Evolutionary conservation across 2,113 vertebrate species (phyloP), one percentile per base, ranked within the genome.

Genomic region (Oxygymnocypris stewartii): DNA sequence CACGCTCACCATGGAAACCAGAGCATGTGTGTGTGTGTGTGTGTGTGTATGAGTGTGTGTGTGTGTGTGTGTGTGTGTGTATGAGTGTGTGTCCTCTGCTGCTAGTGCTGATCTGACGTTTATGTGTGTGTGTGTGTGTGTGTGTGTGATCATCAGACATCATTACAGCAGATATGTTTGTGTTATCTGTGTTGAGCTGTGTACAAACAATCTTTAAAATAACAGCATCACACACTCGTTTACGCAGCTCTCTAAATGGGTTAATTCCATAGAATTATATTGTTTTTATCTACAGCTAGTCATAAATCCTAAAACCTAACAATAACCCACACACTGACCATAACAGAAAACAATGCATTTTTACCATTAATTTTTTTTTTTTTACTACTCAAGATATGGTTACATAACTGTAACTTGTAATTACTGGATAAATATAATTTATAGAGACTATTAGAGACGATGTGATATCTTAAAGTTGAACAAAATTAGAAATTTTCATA

Each of bases 1-100:
- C 90, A 76, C 79, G 87, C 93, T 95, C 93, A 90, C 94, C 93
- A 92, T 89, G 92, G 92, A 92, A 95, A 95, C 94, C 90, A 14
- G 87, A 25, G 47, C 18, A 23, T 51, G 37, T n/a, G 59, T 20
- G 67, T 4, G 79, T 35, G 75, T 63, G 79, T 73, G 77, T 80
- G 63, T 31, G 81, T 18, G 28, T 31, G 28, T 31, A 2, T 31
- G 28, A 1, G 59, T 18, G 47, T 31, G 28, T 31, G 28, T 31
- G 28, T 31, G 28, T 31, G 28, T 31, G 28, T 31, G 28, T 31
- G 28, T 31, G 28, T 31, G 28, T 31, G 28, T 31, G 28, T 31
- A 57, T 73, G 67, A 75, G 75, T 31, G 80, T 77, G 49, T 37
- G 78, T 63, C 12, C 47, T 49, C 47, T 49, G 47, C 47, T 12